These are phyloP conservation scores for Andrena trimmerana DNA, from an alignment of 2,888 invertebrate genomes.

Conservation along the genomic window DNA sequence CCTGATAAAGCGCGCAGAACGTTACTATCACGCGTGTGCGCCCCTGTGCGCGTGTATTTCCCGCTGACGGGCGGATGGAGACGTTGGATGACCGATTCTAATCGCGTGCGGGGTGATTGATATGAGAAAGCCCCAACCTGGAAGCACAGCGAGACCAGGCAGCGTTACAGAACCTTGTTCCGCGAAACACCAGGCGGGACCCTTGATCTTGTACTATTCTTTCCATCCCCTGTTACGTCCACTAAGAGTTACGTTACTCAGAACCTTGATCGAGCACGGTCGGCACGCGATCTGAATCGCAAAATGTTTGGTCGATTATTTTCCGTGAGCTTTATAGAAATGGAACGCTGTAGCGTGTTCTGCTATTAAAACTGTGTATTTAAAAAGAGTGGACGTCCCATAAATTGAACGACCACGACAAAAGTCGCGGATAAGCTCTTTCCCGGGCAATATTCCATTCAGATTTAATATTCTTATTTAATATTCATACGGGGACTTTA, in stretches of 20 bases:
- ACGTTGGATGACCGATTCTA: constrained; percentile 28
- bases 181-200: neutral
- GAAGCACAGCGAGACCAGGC: constrained; percentile 8
- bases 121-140: neutral
- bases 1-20: neutral
- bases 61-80: constrained; percentile 28
- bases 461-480: constrained; percentile 5
- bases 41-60: neutral
- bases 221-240: neutral
- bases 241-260: neutral
- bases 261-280: neutral
- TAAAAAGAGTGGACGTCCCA: neutral
- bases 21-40: neutral
- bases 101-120: constrained; percentile 51
- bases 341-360: neutral
- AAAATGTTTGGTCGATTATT: neutral
- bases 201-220: constrained; percentile 6
- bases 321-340: neutral
- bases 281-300: neutral
- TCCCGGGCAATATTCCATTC: neutral
- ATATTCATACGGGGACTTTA: constrained; percentile 17
- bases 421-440: constrained; percentile 2
- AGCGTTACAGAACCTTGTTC: constrained; percentile 6
- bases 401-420: neutral
- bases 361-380: neutral